Evolutionary conservation across 2,797 vertebrate species (phyloP).

Genomic region (Alauda arvensis): DNA sequence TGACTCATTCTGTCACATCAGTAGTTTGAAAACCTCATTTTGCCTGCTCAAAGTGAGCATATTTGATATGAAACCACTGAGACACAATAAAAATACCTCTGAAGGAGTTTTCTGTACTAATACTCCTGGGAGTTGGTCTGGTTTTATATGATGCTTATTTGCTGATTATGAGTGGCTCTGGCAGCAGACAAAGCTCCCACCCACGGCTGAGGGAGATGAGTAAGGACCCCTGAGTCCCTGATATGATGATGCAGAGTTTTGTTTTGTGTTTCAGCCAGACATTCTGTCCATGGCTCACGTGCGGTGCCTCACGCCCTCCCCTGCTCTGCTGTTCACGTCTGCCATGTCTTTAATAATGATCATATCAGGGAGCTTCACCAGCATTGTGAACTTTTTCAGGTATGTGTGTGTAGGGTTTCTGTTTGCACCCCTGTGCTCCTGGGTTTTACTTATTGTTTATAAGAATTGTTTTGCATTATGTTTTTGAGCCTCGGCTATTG

Average conservation of each 20-base stretch:
- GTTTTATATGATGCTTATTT: neutral
- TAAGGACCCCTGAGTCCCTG: neutral
- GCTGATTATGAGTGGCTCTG: neutral
- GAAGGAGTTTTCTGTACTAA: neutral
- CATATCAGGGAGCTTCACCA: constrained; percentile 81
- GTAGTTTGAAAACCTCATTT: neutral
- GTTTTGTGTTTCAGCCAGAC: constrained; percentile 74
- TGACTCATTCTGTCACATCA: neutral
- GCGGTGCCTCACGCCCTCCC: constrained; percentile 79
- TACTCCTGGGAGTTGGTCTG: fast-evolving
- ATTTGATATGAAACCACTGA: neutral
- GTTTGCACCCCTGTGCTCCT: neutral
- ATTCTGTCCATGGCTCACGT: constrained; percentile 87
- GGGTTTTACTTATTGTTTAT: neutral
- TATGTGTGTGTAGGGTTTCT: constrained; percentile 14
- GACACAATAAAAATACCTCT: neutral
- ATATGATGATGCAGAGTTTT: neutral
- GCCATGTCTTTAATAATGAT: constrained; percentile 81
- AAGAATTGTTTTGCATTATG: neutral
- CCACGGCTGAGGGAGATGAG: neutral
- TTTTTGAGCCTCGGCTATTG: neutral
- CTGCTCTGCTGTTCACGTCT: constrained; percentile 85
- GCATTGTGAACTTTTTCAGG: constrained; percentile 87
- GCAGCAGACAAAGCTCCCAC: neutral
- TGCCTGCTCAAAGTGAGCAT: neutral